Base-by-base conservation (phyloP, 2,888 invertebrate genomes). In the Deroplatys truncata region DNA sequence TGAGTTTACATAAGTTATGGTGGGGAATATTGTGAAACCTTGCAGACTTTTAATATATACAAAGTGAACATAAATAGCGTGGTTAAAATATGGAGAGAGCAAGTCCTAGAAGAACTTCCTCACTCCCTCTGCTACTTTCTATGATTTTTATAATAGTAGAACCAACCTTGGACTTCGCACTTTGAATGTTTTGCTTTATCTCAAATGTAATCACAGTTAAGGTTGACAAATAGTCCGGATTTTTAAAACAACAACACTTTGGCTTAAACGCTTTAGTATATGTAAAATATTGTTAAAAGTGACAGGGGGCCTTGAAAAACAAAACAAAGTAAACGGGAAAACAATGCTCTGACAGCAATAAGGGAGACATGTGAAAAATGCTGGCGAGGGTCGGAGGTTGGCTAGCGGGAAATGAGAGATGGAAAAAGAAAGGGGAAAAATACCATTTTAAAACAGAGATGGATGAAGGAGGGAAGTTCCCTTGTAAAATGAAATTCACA, bases 391-490 rank as follows among this genome's bases (percentile, higher is more conserved):
- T 43, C 86, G 86, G 28, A 86, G 56, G 86, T 86, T 86, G 56
- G 43, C 86, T 56, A 56, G 28, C 56, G 85, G 28, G 49, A 49
- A 43, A 43, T 85, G 85, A 56, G 85, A 85, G 16, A 28, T 29
- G 82, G 82, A 35, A 82, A 88, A 31, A 83, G 88, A 88, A 82
- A 83, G 35, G 88, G 83, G 84, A 88, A 82, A 83, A 88, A 88
- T 88, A 43, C 82, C 83, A 43, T 88, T 88, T 82, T 83, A 88
- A 88, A 88, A 83, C 88, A 72, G 56, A 72, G 56, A 72, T 72
- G 56, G 56, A 72, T 72, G 56, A 72, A 20, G 56, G 56, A 72
- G 56, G 56, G 56, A 72, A 72, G 56, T 72, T 72, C 56, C 56
- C 56, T 72, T 72, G 56, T 25, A 72, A 72, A 72, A 72, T 72